Conservation (phyloP, 2,113 vertebrate genomes). For the Embiotoca jacksoni region DNA sequence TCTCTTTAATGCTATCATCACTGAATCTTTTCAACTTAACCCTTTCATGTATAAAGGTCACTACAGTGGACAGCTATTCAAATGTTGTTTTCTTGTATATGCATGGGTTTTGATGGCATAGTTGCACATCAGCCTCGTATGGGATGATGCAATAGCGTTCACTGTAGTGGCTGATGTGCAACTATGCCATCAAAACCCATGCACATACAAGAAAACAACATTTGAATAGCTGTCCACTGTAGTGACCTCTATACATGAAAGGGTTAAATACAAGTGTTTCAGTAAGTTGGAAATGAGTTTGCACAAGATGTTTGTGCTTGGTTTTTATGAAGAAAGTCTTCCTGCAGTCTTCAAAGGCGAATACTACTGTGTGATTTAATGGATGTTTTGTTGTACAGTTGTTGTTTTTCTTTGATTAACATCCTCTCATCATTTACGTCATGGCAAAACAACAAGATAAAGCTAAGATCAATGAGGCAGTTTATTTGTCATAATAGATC, state of each 20-base stretch:
- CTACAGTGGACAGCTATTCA: too few relatives aligned
- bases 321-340: neutral
- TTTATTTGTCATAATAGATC: constrained; percentile 47
- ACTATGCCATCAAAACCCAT: too few relatives aligned
- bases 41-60: too few relatives aligned
- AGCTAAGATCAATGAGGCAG: constrained; percentile 7
- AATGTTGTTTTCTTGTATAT: too few relatives aligned
- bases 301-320: neutral
- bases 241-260: too few relatives aligned
- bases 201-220: too few relatives aligned
- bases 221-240: too few relatives aligned
- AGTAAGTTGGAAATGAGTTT: neutral
- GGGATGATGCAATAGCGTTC: too few relatives aligned
- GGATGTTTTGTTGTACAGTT: neutral
- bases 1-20: constrained; percentile 13
- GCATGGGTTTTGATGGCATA: too few relatives aligned
- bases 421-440: neutral
- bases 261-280: neutral
- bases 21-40: neutral
- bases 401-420: constrained; percentile 9
- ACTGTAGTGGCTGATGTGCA: too few relatives aligned
- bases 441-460: neutral
- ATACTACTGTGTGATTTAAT: neutral
- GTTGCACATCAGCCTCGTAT: too few relatives aligned
- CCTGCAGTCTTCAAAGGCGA: neutral